Percentiles rank a stretch among this genome's conserved stretches.
Evolutionary conservation across 2,113 vertebrate genomes (phyloP).

Genomic region (Salvelinus namaycush): DNA sequence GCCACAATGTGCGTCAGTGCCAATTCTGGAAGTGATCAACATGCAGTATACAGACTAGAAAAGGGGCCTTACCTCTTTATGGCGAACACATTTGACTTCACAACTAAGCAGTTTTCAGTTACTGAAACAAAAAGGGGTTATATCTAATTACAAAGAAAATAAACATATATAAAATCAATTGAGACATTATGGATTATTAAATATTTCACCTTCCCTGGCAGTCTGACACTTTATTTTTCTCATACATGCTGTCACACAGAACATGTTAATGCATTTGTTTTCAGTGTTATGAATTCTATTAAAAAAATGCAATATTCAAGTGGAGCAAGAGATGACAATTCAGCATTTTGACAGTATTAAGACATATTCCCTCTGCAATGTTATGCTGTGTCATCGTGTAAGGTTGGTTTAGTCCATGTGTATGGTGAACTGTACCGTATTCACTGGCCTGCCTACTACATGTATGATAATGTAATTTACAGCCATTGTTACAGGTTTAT

Average conservation of each 20-base stretch:
- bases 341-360: constrained; percentile 81
- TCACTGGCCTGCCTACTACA: constrained; percentile 81
- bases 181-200: not conserved
- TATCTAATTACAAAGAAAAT: constrained; percentile 29
- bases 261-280: constrained; percentile 69
- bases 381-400: constrained; percentile 77
- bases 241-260: constrained; percentile 73
- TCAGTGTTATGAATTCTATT: constrained; percentile 74
- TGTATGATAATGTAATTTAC: constrained; percentile 87
- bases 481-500: constrained; percentile 87
- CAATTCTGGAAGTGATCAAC: not conserved
- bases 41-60: not conserved
- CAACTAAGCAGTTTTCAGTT: constrained; percentile 49
- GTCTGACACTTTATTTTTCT: constrained; percentile 53
- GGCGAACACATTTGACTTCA: constrained; percentile 8
- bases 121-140: constrained; percentile 58
- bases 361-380: constrained; percentile 72
- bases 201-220: constrained; percentile 40
- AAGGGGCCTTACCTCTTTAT: not conserved
- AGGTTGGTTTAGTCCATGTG: constrained; percentile 75
- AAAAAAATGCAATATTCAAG: constrained; percentile 83
- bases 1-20: not conserved
- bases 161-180: constrained; percentile 19
- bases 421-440: constrained; percentile 69
- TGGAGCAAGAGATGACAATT: constrained; percentile 68